Conservation (phyloP, 2,888 invertebrate genomes). For the Cylindroiulus punctatus region DNA sequence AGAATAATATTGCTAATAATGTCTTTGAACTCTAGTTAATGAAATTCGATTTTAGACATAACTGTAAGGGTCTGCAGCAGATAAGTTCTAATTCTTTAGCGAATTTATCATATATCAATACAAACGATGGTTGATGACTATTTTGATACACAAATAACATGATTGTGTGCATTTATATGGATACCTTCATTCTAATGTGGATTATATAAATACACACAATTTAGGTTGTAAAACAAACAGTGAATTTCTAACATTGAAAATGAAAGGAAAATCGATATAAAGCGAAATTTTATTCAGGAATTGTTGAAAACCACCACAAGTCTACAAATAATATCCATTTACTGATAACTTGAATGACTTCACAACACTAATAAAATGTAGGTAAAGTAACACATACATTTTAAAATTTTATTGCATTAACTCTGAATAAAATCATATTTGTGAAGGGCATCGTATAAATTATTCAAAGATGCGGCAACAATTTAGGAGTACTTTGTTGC, state of each 20-base stretch:
- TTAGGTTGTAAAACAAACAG: too few relatives aligned
- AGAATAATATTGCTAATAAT: too few relatives aligned
- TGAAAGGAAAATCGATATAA: neutral
- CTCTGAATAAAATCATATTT: neutral
- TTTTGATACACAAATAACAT: too few relatives aligned
- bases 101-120: too few relatives aligned
- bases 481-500: neutral
- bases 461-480: neutral
- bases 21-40: too few relatives aligned
- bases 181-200: too few relatives aligned
- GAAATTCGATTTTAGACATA: too few relatives aligned
- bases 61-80: too few relatives aligned
- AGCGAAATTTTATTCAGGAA: neutral
- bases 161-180: too few relatives aligned
- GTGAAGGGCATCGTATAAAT: neutral
- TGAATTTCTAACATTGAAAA: neutral
- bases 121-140: too few relatives aligned
- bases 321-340: constrained; percentile 13
- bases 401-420: constrained; percentile 6
- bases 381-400: neutral
- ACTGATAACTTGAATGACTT: neutral
- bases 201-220: too few relatives aligned
- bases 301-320: neutral
- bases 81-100: too few relatives aligned
- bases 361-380: neutral